Base-by-base conservation (phyloP, 2,797 vertebrate species). In the Muscicapa comitata region DNA sequence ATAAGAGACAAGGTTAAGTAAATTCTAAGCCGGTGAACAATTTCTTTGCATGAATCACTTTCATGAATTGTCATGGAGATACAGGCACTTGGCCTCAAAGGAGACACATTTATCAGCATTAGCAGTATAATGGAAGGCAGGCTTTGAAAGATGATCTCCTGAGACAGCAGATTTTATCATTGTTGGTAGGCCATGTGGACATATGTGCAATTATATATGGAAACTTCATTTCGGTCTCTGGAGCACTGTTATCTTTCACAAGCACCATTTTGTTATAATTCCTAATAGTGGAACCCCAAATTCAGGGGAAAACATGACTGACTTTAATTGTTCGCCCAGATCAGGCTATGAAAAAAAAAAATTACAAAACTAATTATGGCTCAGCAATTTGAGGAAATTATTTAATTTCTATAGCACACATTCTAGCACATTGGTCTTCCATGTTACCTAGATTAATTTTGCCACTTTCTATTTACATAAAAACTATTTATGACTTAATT, bases 31-130 rank as follows among this genome's bases (percentile, higher is more conserved):
- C 13, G 3, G 67, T 73, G 89, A 92, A 78, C 67, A 80, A 86
- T 91, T 96, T 94, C 93, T 75, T 75, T 83, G 71, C 67, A 51
- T 67, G 90, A 96, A 86, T 93, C 65, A 58, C 79, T 88, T 94
- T 73, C 77, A 75, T 63, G 76, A 90, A 95, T 86, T 96, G 86
- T 89, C 89, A 96, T 88, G 31, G 92, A 95, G 65, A 96, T 88
- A 37, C 45, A 86, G 85, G 53, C 74, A 76, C 67, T 94, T 59
- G 87, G 90, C 75, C 87, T 77, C 5, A 21, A 61, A 92, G 86
- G 79, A 86, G 88, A 76, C 65, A 85, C 75, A 83, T 77, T 89
- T 76, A 68, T 88, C 57, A 71, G 80, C 66, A 91, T 78, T 90
- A 93, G 75, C 91, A 87, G 77, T 40, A 95, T 79, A 95, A 96